Base-by-base conservation (phyloP, 2,797 vertebrate genomes). In the Molossus alvarezi region DNA sequence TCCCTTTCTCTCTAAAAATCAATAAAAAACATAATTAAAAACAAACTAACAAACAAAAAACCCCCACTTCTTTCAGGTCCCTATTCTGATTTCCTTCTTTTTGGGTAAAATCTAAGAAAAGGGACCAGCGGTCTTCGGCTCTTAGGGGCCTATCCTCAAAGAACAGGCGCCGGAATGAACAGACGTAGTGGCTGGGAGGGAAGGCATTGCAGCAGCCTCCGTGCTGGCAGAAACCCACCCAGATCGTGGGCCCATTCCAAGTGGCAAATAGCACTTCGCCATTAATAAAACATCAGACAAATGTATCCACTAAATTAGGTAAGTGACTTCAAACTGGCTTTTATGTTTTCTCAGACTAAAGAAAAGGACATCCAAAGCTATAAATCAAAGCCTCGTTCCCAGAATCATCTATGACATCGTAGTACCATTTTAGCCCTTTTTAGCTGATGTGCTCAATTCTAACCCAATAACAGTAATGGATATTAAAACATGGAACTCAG, bases 211-310 rank as follows among this genome's bases (percentile, higher is more conserved):
- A 80, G 88, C 96, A 96, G 91, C 96, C 88, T 97, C 87, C 89
- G 55, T 14, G 18, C 57, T 98, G 96, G 97, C 98, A 96, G 64
- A 41, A 79, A 97, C 92, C 93, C 69, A 97, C 65, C 76, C 97
- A 97, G 90, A 98, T 48, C 85, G 75, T 97, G 98, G 98, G 98
- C 97, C 33, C 45, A 67, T 95, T 98, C 98, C 98, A 98, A 98
- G 90, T 83, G 95, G 97, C 97, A 98, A 98, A 98, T 98, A 97
- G 94, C 97, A 98, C 89, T 98, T 97, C 95, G 85, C 97, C 98
- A 98, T 98, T 98, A 98, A 98, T 97, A 98, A 98, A 98, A 98
- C 97, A 98, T 92, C 96, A 97, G 95, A 98, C 92, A 98, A 98
- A 98, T 97, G 93, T 97, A 98, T 98, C 96, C 97, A 96, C 83